Evolutionary conservation across 2,113 vertebrate genomes (phyloP), one percentile per base, ranked within the genome.

Genomic region (Gallinago paraguaiae): DNA sequence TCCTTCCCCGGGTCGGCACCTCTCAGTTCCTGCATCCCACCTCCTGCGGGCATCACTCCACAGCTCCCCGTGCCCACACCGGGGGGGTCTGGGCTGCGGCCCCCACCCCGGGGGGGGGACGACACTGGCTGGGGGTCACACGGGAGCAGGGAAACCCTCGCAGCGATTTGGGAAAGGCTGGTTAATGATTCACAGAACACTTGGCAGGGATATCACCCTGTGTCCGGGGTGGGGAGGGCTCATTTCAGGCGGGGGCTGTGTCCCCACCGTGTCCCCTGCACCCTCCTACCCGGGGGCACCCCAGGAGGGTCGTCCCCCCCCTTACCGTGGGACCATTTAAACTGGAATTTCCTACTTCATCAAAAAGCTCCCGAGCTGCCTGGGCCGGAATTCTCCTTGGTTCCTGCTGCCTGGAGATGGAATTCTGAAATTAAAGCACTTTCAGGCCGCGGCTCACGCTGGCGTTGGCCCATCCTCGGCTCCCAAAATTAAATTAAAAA

Each of bases 141-240:
- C 8, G 0, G 4, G 43, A 41, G 50, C 31, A 1, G 53, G 13
- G 60, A 20, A 35, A 11, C 11, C 25, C 5, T 16, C 0, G 37
- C 54, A 9, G 60, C 7, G 6, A 13, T 43, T 20, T 7, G 59
- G 71, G 70, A 79, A 59, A n/a, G 3, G 54, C 18, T 7, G 0
- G 77, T 17, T 30, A 19, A 24, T 31, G 8, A 9, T 17, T n/a
- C 18, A 5, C 45, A 31, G 48, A 7, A 10, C 9, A 1, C 30
- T n/a, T 41, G 5, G 7, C 7, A 0, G 18, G 3, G 45, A 10
- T 13, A 3, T 6, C 20, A 53, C 54, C 41, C 10, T 0, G 22
- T 13, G 48, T 8, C 0, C 39, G 39, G 39, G 4, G 65, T 24
- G 1, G 7, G 31, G 17, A 39, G 41, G 20, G 13, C 19, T 15